These are phyloP conservation scores for Drosophila lacicola DNA, from an alignment of 2,888 invertebrate genomes.

Conservation along the genomic window DNA sequence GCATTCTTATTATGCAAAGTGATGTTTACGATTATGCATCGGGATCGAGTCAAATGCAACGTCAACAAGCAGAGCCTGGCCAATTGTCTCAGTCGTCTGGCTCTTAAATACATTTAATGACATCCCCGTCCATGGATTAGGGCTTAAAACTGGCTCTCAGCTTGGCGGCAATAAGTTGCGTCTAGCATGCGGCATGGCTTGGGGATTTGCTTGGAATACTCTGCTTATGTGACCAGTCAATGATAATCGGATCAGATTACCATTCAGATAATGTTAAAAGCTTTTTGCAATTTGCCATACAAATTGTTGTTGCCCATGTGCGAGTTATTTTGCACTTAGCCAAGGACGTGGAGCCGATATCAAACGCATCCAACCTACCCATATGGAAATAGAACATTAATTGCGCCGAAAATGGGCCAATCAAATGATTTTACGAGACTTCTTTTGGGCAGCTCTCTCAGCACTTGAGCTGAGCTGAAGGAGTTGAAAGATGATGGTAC, in stretches of 20 bases:
- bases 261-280: constrained; percentile 74
- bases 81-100: constrained; percentile 54
- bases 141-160: constrained; percentile 49
- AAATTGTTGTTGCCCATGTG: constrained; percentile 64
- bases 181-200: constrained; percentile 18
- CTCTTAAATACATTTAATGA: constrained; percentile 78
- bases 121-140: constrained; percentile 66
- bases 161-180: constrained; percentile 4
- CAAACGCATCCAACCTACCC: background rate
- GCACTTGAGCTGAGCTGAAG: background rate
- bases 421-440: constrained; percentile 40
- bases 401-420: constrained; percentile 29
- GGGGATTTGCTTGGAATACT: constrained; percentile 29
- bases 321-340: constrained; percentile 61
- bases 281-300: constrained; percentile 78
- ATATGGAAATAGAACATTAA: constrained; percentile 43
- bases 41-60: constrained; percentile 54
- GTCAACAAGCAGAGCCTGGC: constrained; percentile 43
- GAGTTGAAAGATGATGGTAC: background rate
- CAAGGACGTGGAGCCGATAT: constrained; percentile 36
- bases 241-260: constrained; percentile 81
- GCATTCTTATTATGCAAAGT: constrained; percentile 83
- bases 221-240: constrained; percentile 69
- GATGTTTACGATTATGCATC: constrained; percentile 80
- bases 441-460: background rate